Base-by-base conservation (phyloP, 2,113 vertebrate genomes). In the Parus major region DNA sequence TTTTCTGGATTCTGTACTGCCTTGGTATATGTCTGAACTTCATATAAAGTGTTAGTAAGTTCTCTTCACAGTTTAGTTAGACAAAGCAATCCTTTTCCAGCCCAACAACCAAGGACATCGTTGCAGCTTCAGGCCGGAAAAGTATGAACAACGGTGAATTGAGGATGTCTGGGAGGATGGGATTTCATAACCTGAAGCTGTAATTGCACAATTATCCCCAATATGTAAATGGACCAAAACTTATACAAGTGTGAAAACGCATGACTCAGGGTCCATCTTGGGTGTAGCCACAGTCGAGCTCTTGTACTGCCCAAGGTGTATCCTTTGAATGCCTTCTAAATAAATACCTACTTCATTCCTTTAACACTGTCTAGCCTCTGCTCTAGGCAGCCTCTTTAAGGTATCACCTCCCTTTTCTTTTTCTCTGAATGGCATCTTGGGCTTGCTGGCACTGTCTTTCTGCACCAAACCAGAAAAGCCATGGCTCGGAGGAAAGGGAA, bases 401-500 rank as follows among this genome's bases (percentile, higher is more conserved):
- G 36, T 6, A 61, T 20, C 36, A 63, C 18, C 9, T 50, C 31
- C 20, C 17, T 35, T 24, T 29, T 5, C 41, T 13, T 35, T 24
- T 27, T 6, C 42, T 31, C 52, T 9, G 0, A 41, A 7, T 2
- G 29, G 52, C 15, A 49, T 25, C 52, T 23, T 16, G 4, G 21
- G 25, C 44, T 76, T 42, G 31, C 31, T 0, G 4, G 52, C 4
- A 4, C 71, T 57, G 35, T 56, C 20, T 59, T 76, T 68, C 53
- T 59, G 71, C 36, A 68, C 36, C 71, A 59, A 66, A 59, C 5
- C 21, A 42, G 31, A 57, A 36, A 68, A 31, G 53, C 13, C 0
- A 0, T 10, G 21, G 36, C 31, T 50, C 0, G 0, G 8, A 31
- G 44, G 29, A 76, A 57, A 13, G 6, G 12, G 16, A 42, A 57